Evolutionary conservation across 2,797 vertebrate species (phyloP).

Genomic region (Tapirus indicus): DNA sequence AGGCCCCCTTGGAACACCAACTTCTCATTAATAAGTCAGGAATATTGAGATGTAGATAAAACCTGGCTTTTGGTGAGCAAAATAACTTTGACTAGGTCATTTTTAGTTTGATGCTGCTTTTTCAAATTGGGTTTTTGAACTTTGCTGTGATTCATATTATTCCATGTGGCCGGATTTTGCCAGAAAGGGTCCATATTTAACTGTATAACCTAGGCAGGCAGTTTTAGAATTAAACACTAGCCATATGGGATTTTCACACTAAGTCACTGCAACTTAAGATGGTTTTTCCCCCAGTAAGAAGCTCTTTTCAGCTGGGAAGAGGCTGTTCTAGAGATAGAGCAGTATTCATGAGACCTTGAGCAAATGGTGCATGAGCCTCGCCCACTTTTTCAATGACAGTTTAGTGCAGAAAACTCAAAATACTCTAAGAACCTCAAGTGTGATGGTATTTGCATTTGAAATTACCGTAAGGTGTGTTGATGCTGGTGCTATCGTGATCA

Average conservation of each 20-base stretch:
- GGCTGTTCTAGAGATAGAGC: background rate
- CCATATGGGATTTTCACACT: background rate
- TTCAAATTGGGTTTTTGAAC: background rate
- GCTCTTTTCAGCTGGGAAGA: background rate
- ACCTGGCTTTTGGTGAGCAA: background rate
- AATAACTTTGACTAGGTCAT: background rate
- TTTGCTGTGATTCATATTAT: slow-evolving; percentile 2
- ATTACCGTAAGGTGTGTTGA: background rate
- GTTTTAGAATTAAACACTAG: background rate
- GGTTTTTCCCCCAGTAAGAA: background rate
- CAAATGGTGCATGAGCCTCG: background rate
- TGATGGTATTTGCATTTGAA: background rate
- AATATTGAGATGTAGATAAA: background rate
- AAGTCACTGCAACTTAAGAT: background rate
- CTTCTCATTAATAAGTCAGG: background rate
- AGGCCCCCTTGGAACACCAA: background rate
- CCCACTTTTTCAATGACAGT: background rate
- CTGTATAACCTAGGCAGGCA: background rate
- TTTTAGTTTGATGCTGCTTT: background rate
- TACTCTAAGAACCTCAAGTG: background rate
- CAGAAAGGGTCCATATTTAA: background rate
- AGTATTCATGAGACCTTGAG: background rate
- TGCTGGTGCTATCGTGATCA: background rate
- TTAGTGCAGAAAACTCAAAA: background rate
- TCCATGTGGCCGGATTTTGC: background rate